These are phyloP conservation scores for Elanoides forficatus DNA, from an alignment of 2,113 vertebrate species.

Conservation along the genomic window DNA sequence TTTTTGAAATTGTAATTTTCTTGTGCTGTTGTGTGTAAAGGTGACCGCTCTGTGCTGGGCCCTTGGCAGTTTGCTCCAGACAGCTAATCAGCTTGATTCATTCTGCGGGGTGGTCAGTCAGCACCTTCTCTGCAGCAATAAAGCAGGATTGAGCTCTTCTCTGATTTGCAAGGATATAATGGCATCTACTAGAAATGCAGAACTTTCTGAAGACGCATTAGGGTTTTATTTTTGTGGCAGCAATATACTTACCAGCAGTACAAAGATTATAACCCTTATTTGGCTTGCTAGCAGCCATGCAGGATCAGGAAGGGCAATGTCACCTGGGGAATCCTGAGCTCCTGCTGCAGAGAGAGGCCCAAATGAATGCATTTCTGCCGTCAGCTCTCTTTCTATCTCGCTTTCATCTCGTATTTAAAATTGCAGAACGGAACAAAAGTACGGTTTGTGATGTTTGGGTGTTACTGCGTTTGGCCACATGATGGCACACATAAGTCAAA, in stretches of 20 bases:
- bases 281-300: neutral
- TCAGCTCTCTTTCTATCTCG: neutral
- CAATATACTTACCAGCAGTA: neutral
- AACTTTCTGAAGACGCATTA: neutral
- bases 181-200: neutral
- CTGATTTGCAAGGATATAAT: neutral
- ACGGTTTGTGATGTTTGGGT: neutral
- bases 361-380: neutral
- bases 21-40: slow-evolving; percentile 78
- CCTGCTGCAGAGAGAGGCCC: neutral
- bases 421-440: neutral
- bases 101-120: slow-evolving; percentile 20
- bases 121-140: neutral
- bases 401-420: neutral
- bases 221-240: slow-evolving; percentile 27
- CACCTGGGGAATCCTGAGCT: neutral
- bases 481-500: slow-evolving; percentile 71
- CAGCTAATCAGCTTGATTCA: slow-evolving; percentile 77
- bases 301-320: neutral
- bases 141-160: slow-evolving; percentile 30
- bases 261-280: neutral
- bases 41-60: slow-evolving; percentile 62
- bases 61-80: slow-evolving; percentile 52
- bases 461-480: slow-evolving; percentile 60
- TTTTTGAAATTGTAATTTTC: slow-evolving; percentile 68